A percentile compares a stretch with the other conserved stretches of the same genome.
These are phyloP conservation scores for Antrozous pallidus DNA, from an alignment of 2,797 vertebrate genomes.

Conservation along the genomic window DNA sequence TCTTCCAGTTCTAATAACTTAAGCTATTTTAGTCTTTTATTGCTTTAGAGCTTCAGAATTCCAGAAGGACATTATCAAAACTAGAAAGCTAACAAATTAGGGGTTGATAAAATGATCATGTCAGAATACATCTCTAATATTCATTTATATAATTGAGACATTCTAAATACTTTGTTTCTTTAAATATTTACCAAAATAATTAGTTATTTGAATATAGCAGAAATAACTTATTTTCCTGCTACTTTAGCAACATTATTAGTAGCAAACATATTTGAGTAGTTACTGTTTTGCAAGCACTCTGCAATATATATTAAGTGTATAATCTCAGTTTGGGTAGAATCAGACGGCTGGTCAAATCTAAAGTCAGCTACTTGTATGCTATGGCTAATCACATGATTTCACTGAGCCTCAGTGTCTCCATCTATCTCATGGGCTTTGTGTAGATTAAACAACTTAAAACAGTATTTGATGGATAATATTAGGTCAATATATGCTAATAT, in stretches of 20 bases:
- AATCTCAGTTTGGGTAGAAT: neutral
- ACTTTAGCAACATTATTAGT: neutral
- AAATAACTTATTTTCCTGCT: neutral
- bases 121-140: neutral
- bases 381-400: neutral
- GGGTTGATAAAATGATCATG: neutral
- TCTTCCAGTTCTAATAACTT: neutral
- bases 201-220: neutral
- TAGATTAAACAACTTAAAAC: neutral
- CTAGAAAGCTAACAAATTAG: neutral
- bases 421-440: neutral
- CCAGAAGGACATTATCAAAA: neutral
- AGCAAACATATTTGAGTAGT: neutral
- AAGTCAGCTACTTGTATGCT: neutral
- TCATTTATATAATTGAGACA: neutral
- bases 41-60: neutral
- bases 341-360: neutral
- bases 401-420: fast-evolving
- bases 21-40: neutral
- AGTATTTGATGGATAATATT: neutral
- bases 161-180: neutral
- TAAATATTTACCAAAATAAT: neutral
- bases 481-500: neutral
- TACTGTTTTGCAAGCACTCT: neutral
- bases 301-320: neutral